Evolutionary conservation across 2,888 invertebrate species (phyloP).

Genomic region (Loripinus fragilis): DNA sequence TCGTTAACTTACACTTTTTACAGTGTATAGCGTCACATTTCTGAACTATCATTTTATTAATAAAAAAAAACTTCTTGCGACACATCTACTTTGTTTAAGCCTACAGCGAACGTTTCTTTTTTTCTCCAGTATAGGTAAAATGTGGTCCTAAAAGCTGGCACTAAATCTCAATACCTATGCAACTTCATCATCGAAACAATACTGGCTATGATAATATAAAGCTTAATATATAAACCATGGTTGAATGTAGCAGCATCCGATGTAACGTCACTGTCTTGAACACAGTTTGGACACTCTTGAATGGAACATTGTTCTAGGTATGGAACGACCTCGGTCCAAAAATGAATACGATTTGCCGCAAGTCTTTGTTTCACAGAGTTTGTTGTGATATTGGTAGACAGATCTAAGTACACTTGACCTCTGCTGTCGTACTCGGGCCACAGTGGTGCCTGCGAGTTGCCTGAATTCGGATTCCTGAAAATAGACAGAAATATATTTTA

Average conservation of each 20-base stretch:
- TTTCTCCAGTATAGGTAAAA: too few relatives aligned
- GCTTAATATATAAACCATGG: neutral
- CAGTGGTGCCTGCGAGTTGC: neutral
- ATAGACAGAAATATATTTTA: neutral
- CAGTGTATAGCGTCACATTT: too few relatives aligned
- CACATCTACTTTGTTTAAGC: too few relatives aligned
- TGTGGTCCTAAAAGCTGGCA: too few relatives aligned
- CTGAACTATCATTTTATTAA: too few relatives aligned
- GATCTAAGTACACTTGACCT: slow-evolving; percentile 28
- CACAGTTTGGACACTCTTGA: neutral
- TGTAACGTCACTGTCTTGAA: too few relatives aligned
- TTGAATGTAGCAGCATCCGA: neutral
- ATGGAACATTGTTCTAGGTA: slow-evolving; percentile 12
- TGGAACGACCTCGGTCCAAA: slow-evolving; percentile 45
- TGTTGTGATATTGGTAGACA: slow-evolving; percentile 43
- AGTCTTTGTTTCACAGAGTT: slow-evolving; percentile 30
- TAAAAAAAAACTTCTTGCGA: too few relatives aligned
- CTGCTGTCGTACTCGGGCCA: slow-evolving; percentile 38
- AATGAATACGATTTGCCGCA: slow-evolving; percentile 24
- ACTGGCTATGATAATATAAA: neutral
- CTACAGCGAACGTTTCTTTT: too few relatives aligned
- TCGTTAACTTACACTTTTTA: too few relatives aligned
- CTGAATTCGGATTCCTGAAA: slow-evolving; percentile 43
- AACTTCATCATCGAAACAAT: too few relatives aligned
- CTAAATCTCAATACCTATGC: too few relatives aligned